A percentile compares a stretch with the other conserved stretches of the same genome.
These are phyloP conservation scores for Ametastegia equiseti DNA, from an alignment of 2,888 invertebrate species.

Conservation along the genomic window DNA sequence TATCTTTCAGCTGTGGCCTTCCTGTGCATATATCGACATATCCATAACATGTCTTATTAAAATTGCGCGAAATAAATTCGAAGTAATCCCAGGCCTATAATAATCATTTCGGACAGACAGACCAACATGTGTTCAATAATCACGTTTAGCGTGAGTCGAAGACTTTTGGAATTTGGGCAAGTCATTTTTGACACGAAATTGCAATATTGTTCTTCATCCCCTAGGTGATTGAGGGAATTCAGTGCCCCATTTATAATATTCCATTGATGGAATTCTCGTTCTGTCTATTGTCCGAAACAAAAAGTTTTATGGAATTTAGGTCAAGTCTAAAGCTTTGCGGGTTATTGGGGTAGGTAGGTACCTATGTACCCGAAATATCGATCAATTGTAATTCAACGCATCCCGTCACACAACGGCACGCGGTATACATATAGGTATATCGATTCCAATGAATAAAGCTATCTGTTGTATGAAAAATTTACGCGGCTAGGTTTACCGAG, in stretches of 20 bases:
- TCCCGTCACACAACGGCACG: neutral
- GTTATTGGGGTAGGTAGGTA: neutral
- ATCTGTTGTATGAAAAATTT: neutral
- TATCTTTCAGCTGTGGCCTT: neutral
- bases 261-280: neutral
- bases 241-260: neutral
- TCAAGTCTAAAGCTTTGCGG: neutral
- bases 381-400: constrained; percentile 6
- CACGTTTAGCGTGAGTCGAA: no score
- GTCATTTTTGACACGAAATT: neutral
- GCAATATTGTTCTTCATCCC: no score
- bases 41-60: no score
- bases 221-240: no score
- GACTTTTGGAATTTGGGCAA: no score
- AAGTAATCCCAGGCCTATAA: no score
- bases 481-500: neutral
- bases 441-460: constrained; percentile 3
- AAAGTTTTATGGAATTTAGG: neutral
- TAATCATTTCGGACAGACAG: no score
- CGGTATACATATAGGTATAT: no score
- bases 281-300: neutral
- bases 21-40: no score
- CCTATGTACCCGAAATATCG: neutral
- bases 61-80: no score
- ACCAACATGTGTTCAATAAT: no score